Evolutionary conservation across 2,113 vertebrate species (phyloP).

Genomic region (Stigmatopora argus): DNA sequence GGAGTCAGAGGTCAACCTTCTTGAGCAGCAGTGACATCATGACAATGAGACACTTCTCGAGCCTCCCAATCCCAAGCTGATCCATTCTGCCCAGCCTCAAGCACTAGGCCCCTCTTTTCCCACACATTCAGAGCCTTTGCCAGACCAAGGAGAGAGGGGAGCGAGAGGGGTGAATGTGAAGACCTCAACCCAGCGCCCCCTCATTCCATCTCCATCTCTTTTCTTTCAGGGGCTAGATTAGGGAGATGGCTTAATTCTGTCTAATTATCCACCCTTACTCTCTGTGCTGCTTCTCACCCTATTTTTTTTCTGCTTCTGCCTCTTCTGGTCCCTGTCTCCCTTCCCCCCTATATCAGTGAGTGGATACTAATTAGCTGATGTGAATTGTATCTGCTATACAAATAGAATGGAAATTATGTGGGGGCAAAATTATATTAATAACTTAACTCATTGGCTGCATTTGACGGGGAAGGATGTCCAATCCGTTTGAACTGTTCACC

Average conservation of each 20-base stretch:
- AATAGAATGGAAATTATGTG: constrained; percentile 46
- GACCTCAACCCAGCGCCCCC: constrained; percentile 58
- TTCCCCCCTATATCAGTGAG: constrained; percentile 49
- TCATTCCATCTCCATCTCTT: constrained; percentile 38
- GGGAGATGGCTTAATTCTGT: constrained; percentile 77
- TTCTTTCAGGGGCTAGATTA: constrained; percentile 70
- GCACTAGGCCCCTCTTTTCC: constrained; percentile 86
- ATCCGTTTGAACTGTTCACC: too few species aligned
- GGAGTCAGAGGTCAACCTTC: constrained; percentile 93
- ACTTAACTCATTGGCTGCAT: neutral
- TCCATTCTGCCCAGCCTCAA: constrained; percentile 88
- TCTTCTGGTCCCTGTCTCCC: constrained; percentile 17
- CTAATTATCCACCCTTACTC: constrained; percentile 71
- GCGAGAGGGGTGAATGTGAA: constrained; percentile 61
- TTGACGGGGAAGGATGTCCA: too few species aligned
- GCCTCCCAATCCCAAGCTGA: constrained; percentile 83
- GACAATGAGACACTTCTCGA: constrained; percentile 95
- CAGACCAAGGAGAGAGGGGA: constrained; percentile 50
- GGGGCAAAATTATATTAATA: constrained; percentile 22
- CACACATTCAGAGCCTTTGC: constrained; percentile 82
- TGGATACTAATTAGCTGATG: constrained; percentile 68
- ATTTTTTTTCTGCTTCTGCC: constrained; percentile 43
- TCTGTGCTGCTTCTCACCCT: constrained; percentile 40
- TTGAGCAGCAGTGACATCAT: constrained; percentile 95
- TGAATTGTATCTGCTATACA: constrained; percentile 62